Percentiles rank a stretch among this genome's conserved stretches.
Evolutionary conservation across 2,113 vertebrate species (phyloP).

Genomic region (Planiliza haematocheilus): DNA sequence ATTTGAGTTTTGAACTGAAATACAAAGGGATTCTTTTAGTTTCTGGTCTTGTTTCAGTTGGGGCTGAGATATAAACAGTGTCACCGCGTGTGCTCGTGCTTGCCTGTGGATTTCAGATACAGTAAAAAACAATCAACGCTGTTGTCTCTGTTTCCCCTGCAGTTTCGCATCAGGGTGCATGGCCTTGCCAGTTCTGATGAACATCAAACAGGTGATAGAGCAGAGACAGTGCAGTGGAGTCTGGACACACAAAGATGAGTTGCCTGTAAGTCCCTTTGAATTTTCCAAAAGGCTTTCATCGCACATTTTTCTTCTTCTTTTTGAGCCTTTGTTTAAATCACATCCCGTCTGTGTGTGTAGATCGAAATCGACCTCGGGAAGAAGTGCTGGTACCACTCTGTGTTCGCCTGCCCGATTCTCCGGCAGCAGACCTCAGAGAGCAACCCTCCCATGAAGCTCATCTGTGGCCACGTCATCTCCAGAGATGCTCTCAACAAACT

Average conservation of each 20-base stretch:
- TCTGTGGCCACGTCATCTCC: constrained; percentile 92
- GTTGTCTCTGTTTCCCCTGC: constrained; percentile 4
- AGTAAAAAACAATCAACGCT: not conserved
- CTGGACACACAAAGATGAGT: constrained; percentile 92
- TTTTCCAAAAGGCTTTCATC: not conserved
- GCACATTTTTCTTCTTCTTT: not conserved
- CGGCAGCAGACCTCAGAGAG: constrained; percentile 92
- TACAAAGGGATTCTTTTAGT: too few relatives aligned
- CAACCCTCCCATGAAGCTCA: constrained; percentile 93
- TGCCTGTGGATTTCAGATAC: too few relatives aligned
- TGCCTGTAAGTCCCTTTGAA: constrained; percentile 82
- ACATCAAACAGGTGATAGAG: constrained; percentile 93
- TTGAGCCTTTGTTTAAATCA: not conserved
- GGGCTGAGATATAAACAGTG: not conserved
- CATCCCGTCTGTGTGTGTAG: constrained; percentile 62
- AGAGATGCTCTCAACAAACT: constrained; percentile 93
- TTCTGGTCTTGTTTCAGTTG: too few relatives aligned
- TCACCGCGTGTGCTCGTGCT: not conserved
- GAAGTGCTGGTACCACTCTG: constrained; percentile 94
- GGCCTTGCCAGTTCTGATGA: constrained; percentile 91
- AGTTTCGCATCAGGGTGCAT: constrained; percentile 93
- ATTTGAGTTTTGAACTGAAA: too few relatives aligned
- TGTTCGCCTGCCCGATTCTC: constrained; percentile 92
- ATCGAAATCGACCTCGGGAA: constrained; percentile 93
- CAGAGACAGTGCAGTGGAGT: constrained; percentile 91